These are phyloP conservation scores for Xestia sexstrigata DNA, from an alignment of 2,888 invertebrate species.

Conservation along the genomic window DNA sequence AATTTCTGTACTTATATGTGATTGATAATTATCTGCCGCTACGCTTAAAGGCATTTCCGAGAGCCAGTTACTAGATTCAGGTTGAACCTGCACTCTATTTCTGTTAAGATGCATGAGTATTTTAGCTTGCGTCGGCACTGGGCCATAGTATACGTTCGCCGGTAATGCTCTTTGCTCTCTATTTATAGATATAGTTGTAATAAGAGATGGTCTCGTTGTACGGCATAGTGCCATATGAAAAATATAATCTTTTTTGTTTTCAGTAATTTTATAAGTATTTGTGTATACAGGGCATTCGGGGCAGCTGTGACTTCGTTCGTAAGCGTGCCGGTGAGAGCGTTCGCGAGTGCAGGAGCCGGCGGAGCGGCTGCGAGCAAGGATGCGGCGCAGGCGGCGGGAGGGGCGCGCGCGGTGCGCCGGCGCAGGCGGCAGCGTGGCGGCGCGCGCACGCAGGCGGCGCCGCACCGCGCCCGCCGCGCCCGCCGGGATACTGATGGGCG, in stretches of 20 bases:
- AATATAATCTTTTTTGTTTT: conserved; percentile 77
- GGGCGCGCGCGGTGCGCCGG: conserved; percentile 71
- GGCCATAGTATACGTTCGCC: conserved; percentile 64
- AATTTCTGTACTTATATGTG: conserved; percentile 51
- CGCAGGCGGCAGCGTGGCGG: conserved; percentile 49
- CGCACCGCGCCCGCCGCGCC: conserved; percentile 76
- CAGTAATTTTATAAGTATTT: conserved; percentile 80
- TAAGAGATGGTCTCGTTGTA: conserved; percentile 44
- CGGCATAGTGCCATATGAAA: conserved; percentile 73
- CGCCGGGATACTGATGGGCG: conserved; percentile 74
- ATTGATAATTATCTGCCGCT: conserved; percentile 60
- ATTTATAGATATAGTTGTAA: conserved; percentile 56
- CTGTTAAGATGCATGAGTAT: conserved; percentile 42
- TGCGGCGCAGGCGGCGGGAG: conserved; percentile 75
- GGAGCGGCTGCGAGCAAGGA: conserved; percentile 82
- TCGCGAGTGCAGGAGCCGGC: conserved; percentile 77
- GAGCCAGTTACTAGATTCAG: conserved; percentile 35
- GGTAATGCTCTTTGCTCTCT: conserved; percentile 64
- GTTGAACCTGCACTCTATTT: conserved; percentile 48
- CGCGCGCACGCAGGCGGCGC: conserved; percentile 69
- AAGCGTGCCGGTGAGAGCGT: conserved; percentile 73
- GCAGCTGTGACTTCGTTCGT: conserved; percentile 81
- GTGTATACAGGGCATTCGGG: conserved; percentile 78
- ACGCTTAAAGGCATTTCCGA: conserved; percentile 38
- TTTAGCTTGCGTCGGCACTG: conserved; percentile 51